Percentiles rank a stretch among this genome's conserved stretches.
These are phyloP conservation scores for Hafferia zeledoni DNA, from an alignment of 2,797 vertebrate genomes.

Conservation along the genomic window DNA sequence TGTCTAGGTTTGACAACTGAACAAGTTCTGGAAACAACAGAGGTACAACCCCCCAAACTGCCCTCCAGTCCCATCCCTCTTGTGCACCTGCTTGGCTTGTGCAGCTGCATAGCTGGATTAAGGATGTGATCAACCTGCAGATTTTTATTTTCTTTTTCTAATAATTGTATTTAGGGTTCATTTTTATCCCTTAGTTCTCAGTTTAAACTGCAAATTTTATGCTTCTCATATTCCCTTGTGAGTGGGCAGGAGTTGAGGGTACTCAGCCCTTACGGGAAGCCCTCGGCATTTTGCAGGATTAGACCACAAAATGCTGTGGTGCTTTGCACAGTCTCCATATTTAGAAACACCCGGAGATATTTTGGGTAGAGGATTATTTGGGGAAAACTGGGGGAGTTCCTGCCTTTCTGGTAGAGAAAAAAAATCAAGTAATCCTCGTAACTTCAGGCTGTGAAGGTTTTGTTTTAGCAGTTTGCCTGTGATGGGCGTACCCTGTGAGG, in stretches of 20 bases:
- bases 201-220: neutral
- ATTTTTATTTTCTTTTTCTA: neutral
- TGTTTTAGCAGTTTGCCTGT: neutral
- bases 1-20: neutral
- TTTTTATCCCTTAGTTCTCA: neutral
- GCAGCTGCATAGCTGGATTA: neutral
- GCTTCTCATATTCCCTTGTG: neutral
- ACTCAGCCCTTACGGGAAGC: neutral
- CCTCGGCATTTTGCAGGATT: neutral
- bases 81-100: neutral
- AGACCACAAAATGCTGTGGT: constrained; percentile 10
- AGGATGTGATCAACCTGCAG: neutral
- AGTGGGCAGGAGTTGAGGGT: constrained; percentile 30
- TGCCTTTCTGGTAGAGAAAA: constrained; percentile 21
- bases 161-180: neutral
- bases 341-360: constrained; percentile 26
- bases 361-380: constrained; percentile 38
- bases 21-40: neutral
- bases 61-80: neutral
- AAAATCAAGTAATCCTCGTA: neutral
- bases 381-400: constrained; percentile 28
- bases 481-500: neutral
- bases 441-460: constrained; percentile 10
- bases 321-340: neutral
- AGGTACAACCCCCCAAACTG: neutral